These are phyloP conservation scores for Netelia melanura DNA, from an alignment of 2,888 invertebrate genomes.

Conservation along the genomic window DNA sequence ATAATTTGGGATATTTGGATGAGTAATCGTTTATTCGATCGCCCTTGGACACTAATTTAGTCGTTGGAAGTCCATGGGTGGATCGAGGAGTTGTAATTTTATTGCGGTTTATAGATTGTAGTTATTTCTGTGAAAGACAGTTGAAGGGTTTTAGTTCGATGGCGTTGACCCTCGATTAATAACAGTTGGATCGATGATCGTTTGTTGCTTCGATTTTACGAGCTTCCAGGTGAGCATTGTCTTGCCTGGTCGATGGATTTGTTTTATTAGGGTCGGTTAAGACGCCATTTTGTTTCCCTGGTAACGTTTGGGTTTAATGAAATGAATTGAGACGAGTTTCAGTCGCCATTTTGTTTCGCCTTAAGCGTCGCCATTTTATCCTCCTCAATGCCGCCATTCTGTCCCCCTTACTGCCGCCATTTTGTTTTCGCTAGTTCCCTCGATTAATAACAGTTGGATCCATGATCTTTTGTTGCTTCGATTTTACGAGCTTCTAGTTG, in stretches of 20 bases:
- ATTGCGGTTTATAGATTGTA: not conserved
- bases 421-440: not conserved
- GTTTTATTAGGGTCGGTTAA: not conserved
- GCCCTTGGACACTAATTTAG: not conserved
- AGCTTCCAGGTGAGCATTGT: not conserved
- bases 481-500: not conserved
- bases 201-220: not conserved
- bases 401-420: not conserved
- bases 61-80: not conserved
- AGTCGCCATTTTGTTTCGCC: no score
- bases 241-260: not conserved
- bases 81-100: not conserved
- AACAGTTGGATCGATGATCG: no score
- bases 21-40: constrained; percentile 8
- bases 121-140: not conserved
- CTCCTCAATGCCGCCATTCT: not conserved
- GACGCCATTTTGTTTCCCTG: not conserved
- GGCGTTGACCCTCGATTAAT: not conserved
- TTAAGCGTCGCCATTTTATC: no score
- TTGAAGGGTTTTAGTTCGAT: not conserved
- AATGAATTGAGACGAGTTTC: no score
- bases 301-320: no score
- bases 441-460: not conserved
- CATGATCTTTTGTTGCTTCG: not conserved
- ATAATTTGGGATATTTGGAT: constrained; percentile 13